phyloP scores from a whole-genome alignment of 1,140 invertebrate species.

The Parasteatoda tepidariorum region DNA sequence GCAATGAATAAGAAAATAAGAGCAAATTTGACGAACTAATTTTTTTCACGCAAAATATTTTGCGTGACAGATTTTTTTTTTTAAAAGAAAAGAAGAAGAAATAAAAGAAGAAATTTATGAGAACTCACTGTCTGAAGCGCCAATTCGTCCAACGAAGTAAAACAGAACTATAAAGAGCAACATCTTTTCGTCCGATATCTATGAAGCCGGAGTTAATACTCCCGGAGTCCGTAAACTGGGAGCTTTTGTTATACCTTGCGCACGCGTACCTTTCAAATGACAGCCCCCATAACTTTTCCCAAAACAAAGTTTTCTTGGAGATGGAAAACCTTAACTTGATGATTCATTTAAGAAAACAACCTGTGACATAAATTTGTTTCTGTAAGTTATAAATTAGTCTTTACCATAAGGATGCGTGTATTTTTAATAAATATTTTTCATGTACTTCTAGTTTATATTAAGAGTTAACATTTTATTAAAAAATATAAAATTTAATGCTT shows the following conservation, averaged over 20 bases:
- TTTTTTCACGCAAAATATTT: not conserved
- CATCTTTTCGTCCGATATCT: conserved; percentile 27
- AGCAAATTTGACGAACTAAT: not conserved
- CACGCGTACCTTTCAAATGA: not conserved
- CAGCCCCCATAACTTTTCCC: not conserved
- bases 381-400: too few relatives aligned
- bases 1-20: not conserved
- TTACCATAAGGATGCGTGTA: too few relatives aligned
- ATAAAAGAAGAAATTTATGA: conserved; percentile 4
- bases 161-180: conserved; percentile 33
- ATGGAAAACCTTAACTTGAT: not conserved
- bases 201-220: conserved; percentile 26
- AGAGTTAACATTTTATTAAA: too few relatives aligned
- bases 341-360: too few relatives aligned
- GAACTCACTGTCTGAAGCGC: conserved; percentile 30
- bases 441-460: too few relatives aligned
- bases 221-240: not conserved
- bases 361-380: too few relatives aligned
- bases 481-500: too few relatives aligned
- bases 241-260: conserved; percentile 40
- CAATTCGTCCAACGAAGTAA: not conserved
- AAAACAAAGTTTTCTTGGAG: conserved; percentile 40
- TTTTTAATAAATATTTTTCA: too few relatives aligned
- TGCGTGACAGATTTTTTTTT: not conserved
- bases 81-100: not conserved